Evolutionary conservation across 2,113 vertebrate species (phyloP).

Genomic region (Acanthochromis polyacanthus): DNA sequence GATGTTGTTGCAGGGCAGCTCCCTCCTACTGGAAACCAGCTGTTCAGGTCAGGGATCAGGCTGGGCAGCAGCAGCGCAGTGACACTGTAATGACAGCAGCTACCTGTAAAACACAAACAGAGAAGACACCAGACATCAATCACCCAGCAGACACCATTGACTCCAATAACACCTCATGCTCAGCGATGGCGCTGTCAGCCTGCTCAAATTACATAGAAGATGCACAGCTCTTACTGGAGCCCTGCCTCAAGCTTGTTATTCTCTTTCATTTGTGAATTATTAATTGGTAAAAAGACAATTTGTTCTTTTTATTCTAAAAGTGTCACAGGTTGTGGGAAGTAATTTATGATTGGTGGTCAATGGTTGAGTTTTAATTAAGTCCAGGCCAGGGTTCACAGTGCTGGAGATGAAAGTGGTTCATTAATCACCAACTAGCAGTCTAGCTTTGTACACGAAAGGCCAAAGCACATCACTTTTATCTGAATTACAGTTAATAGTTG

Average conservation of each 20-base stretch:
- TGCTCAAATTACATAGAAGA: not conserved
- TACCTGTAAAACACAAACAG: conserved; percentile 74
- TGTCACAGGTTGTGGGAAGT: conserved; percentile 69
- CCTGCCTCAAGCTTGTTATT: conserved; percentile 19
- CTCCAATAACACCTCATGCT: not conserved
- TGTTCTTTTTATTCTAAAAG: conserved; percentile 64
- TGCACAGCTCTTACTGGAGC: not conserved
- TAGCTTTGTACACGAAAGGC: conserved; percentile 55
- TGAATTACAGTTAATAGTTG: conserved; percentile 58
- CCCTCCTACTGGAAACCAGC: conserved; percentile 65
- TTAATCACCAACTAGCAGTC: conserved; percentile 72
- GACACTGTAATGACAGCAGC: conserved; percentile 60
- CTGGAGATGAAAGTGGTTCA: conserved; percentile 74
- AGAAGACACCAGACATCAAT: conserved; percentile 69
- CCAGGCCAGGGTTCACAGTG: conserved; percentile 70
- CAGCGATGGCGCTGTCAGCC: not conserved
- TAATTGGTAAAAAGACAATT: conserved; percentile 65
- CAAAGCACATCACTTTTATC: conserved; percentile 68
- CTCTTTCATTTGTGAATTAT: conserved; percentile 62
- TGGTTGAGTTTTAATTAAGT: conserved; percentile 80
- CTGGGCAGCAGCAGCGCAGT: conserved; percentile 36
- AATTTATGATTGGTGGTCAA: conserved; percentile 80
- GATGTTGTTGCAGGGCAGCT: conserved; percentile 42
- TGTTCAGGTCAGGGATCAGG: conserved; percentile 62
- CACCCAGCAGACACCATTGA: conserved; percentile 18